Evolutionary conservation across 2,113 vertebrate species (phyloP).

Genomic region (Thryonomys swinderianus): DNA sequence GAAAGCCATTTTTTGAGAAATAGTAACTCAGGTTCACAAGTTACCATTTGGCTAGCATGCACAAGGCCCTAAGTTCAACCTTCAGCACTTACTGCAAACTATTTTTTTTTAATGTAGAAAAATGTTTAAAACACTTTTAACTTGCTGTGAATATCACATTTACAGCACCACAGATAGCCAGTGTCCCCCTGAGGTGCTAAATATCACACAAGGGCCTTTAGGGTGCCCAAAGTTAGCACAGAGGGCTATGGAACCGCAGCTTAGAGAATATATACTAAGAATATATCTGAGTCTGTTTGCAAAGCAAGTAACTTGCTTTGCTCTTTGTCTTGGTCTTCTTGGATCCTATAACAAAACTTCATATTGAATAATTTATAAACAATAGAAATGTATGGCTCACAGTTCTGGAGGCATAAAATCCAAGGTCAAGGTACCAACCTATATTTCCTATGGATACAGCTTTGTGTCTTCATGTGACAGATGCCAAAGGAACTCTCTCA

Average conservation of each 20-base stretch:
- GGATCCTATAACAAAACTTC: background rate
- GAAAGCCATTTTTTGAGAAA: background rate
- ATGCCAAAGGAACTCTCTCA: background rate
- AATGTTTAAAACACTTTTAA: background rate
- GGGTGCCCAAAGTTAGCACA: background rate
- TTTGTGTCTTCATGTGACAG: background rate
- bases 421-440: background rate
- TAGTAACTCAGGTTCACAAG: background rate
- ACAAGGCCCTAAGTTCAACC: background rate
- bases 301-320: background rate
- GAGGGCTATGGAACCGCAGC: background rate
- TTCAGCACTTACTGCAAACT: background rate
- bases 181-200: background rate
- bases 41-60: background rate
- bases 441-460: no score
- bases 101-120: background rate
- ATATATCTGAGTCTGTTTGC: background rate
- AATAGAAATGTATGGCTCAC: background rate
- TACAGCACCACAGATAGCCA: background rate
- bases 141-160: background rate
- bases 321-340: background rate
- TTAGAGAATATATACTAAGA: background rate
- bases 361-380: background rate
- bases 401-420: background rate
- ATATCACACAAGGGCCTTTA: background rate